Percentiles rank a stretch among this genome's conserved stretches.
Evolutionary conservation across 1,140 invertebrate species (phyloP).

Genomic region (Nomia melanderi): DNA sequence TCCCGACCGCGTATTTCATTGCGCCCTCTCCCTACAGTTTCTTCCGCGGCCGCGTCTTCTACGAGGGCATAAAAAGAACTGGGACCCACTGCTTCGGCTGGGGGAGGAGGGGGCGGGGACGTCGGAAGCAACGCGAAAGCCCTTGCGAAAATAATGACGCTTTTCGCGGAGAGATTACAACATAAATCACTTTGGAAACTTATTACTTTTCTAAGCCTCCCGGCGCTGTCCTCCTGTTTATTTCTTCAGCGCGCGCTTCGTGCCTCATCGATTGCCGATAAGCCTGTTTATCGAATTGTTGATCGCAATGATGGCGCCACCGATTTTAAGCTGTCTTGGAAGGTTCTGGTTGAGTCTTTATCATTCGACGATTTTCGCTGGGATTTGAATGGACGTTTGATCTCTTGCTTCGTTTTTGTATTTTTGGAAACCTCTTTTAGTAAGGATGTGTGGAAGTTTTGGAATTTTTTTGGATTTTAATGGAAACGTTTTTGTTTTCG

Average conservation of each 20-base stretch:
- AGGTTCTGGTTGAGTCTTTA: background rate
- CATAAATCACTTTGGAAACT: conserved; percentile 48
- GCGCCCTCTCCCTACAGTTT: conserved; percentile 48
- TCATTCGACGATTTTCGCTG: too few species aligned
- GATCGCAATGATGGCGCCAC: background rate
- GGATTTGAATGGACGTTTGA: too few species aligned
- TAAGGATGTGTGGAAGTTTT: too few species aligned
- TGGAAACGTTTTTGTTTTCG: too few species aligned
- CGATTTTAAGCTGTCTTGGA: background rate
- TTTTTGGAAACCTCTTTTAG: too few species aligned
- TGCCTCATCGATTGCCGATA: conserved; percentile 20
- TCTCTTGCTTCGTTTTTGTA: too few species aligned
- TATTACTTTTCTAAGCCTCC: conserved; percentile 20
- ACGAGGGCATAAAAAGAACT: conserved; percentile 48
- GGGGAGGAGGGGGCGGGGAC: background rate
- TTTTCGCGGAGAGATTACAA: conserved; percentile 49
- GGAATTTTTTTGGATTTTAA: too few species aligned
- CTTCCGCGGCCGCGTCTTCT: conserved; percentile 46
- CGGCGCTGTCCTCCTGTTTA: background rate
- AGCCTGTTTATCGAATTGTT: background rate
- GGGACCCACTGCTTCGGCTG: background rate
- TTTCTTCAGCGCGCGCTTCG: background rate
- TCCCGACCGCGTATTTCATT: conserved; percentile 67
- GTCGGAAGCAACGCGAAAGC: conserved; percentile 9
- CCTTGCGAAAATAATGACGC: conserved; percentile 43